A percentile compares a stretch with the other conserved stretches of the same genome.
Evolutionary conservation across 1,140 invertebrate genomes (phyloP).

Genomic region (Drosophila varians): DNA sequence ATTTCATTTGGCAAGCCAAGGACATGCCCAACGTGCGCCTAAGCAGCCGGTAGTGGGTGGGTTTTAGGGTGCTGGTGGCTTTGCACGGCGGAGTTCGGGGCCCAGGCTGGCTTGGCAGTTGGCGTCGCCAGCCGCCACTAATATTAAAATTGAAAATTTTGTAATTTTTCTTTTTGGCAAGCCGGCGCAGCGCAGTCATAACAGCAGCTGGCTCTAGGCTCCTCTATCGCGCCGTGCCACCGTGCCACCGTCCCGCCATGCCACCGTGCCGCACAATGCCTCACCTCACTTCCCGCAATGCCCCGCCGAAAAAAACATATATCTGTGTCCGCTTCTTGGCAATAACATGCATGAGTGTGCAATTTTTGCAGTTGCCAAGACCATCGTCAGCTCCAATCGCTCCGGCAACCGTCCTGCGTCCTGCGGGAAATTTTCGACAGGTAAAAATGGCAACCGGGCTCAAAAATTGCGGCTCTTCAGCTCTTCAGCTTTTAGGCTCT

Average conservation of each 20-base stretch:
- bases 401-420: slow-evolving; percentile 62
- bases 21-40: slow-evolving; percentile 78
- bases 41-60: slow-evolving; percentile 53
- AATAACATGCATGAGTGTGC: slow-evolving; percentile 82
- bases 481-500: slow-evolving; percentile 39
- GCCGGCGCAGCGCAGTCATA: slow-evolving; percentile 76
- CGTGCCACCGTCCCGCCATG: not conserved
- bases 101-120: slow-evolving; percentile 52
- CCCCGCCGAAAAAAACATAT: slow-evolving; percentile 34
- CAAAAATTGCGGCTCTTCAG: slow-evolving; percentile 12
- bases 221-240: not conserved
- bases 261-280: no score
- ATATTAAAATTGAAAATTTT: slow-evolving; percentile 82
- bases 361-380: slow-evolving; percentile 77
- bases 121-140: slow-evolving; percentile 77
- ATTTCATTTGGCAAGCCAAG: slow-evolving; percentile 81
- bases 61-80: slow-evolving; percentile 8
- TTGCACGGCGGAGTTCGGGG: not conserved
- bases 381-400: slow-evolving; percentile 50
- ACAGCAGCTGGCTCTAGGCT: slow-evolving; percentile 55
- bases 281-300: not conserved
- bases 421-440: slow-evolving; percentile 81
- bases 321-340: slow-evolving; percentile 76
- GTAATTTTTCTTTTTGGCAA: slow-evolving; percentile 82
- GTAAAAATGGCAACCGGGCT: slow-evolving; percentile 67